Conservation (phyloP, 2,113 vertebrate species). For the Apaloderma vittatum region DNA sequence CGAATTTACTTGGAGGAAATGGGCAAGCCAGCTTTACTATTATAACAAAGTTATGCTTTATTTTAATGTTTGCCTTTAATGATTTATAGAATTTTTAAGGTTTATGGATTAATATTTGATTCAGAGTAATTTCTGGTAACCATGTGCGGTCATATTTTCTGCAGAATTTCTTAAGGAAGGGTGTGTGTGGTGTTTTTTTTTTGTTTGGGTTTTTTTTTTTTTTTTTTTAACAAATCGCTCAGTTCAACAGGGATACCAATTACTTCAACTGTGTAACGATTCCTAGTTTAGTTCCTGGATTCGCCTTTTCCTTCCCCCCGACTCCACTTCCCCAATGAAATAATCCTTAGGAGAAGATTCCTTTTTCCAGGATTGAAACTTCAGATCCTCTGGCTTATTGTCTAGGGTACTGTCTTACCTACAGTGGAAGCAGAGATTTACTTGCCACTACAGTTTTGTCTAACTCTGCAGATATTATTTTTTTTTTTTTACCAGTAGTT, state of each 20-base stretch:
- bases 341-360: not conserved
- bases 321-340: not conserved
- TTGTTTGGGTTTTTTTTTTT: not conserved
- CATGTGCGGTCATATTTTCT: not conserved
- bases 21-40: not conserved
- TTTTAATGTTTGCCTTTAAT: not conserved
- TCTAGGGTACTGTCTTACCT: not conserved
- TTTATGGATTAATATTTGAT: not conserved
- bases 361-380: not conserved
- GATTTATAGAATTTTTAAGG: not conserved
- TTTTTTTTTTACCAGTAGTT: not conserved
- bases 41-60: not conserved
- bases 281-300: not conserved
- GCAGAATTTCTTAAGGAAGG: not conserved
- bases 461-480: not conserved
- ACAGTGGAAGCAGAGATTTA: not conserved
- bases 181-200: no score
- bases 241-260: not conserved
- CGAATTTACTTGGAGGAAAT: not conserved
- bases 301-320: not conserved
- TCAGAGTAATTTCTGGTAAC: not conserved
- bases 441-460: not conserved
- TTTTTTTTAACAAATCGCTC: not conserved
- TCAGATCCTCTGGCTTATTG: not conserved
- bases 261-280: not conserved